Percentiles rank a stretch among this genome's conserved stretches.
Conservation (phyloP, 1,140 invertebrate genomes). For the Aphaenogaster rudis region DNA sequence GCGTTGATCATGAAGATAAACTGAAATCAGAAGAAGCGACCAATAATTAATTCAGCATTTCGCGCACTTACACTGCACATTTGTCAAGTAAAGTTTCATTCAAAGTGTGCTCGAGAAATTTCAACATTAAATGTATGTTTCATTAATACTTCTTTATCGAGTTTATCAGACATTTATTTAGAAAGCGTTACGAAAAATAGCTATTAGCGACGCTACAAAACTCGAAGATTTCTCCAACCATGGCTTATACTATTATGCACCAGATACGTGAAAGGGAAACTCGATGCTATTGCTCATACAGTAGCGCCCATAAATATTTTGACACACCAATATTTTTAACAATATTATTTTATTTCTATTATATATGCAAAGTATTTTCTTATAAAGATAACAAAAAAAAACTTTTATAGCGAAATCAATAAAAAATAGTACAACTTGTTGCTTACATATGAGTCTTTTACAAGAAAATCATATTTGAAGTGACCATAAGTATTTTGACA, state of each 20-base stretch:
- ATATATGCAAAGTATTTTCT: too few relatives aligned
- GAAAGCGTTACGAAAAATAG: constrained; percentile 48
- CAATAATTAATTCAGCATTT: constrained; percentile 6
- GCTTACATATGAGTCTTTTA: too few relatives aligned
- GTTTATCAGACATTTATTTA: constrained; percentile 14
- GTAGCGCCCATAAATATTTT: too few relatives aligned
- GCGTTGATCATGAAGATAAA: constrained; percentile 81
- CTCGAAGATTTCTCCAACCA: constrained; percentile 32
- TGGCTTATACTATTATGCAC: constrained; percentile 19
- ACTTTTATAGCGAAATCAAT: too few relatives aligned
- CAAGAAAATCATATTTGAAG: too few relatives aligned
- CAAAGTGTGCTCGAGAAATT: not conserved
- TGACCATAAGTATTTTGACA: too few relatives aligned
- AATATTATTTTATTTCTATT: too few relatives aligned
- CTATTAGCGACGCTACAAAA: constrained; percentile 26
- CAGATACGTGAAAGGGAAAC: constrained; percentile 18
- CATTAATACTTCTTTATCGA: constrained; percentile 16
- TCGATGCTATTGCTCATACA: not conserved
- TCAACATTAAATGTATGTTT: constrained; percentile 9
- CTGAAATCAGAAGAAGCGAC: constrained; percentile 75
- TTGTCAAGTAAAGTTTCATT: not conserved
- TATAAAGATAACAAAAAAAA: too few relatives aligned
- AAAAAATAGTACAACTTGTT: too few relatives aligned
- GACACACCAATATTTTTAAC: too few relatives aligned
- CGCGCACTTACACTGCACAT: not conserved